A percentile compares a stretch with the other conserved stretches of the same genome.
Conservation (phyloP, 2,113 vertebrate genomes). For the Carassius carassius region DNA sequence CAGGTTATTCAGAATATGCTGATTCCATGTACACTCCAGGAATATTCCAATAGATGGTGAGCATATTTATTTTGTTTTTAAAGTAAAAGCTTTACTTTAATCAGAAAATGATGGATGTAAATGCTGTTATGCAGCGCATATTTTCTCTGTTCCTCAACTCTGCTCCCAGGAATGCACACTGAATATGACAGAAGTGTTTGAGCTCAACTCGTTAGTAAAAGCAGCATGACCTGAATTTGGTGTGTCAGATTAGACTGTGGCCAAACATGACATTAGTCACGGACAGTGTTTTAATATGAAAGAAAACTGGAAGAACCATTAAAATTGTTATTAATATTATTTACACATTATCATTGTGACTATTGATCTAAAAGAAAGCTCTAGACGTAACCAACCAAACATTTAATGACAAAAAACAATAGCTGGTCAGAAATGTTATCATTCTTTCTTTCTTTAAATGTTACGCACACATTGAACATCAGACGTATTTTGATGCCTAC, state of each 20-base stretch:
- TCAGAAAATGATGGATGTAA: not conserved
- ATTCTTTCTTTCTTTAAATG: too few species aligned
- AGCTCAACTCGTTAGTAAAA: not conserved
- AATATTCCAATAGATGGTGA: too few species aligned
- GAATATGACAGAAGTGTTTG: not conserved
- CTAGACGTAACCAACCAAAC: not conserved
- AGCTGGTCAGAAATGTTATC: too few species aligned
- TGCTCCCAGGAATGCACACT: not conserved
- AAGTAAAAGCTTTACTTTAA: not conserved
- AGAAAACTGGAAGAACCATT: not conserved
- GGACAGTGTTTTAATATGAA: not conserved
- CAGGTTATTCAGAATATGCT: too few species aligned
- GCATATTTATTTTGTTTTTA: not conserved
- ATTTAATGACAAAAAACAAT: not conserved
- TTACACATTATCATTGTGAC: constrained; percentile 4
- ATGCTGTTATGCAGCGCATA: not conserved
- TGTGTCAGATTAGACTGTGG: not conserved
- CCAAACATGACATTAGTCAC: not conserved
- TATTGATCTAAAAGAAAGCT: not conserved
- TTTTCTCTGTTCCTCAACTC: not conserved
- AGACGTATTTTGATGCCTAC: not conserved
- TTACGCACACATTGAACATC: not conserved
- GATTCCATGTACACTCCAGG: too few species aligned
- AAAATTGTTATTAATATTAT: not conserved
- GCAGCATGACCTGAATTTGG: not conserved